Percentiles rank a stretch among this genome's conserved stretches.
Conservation (phyloP, 2,113 vertebrate genomes). For the Alligator mississippiensis region DNA sequence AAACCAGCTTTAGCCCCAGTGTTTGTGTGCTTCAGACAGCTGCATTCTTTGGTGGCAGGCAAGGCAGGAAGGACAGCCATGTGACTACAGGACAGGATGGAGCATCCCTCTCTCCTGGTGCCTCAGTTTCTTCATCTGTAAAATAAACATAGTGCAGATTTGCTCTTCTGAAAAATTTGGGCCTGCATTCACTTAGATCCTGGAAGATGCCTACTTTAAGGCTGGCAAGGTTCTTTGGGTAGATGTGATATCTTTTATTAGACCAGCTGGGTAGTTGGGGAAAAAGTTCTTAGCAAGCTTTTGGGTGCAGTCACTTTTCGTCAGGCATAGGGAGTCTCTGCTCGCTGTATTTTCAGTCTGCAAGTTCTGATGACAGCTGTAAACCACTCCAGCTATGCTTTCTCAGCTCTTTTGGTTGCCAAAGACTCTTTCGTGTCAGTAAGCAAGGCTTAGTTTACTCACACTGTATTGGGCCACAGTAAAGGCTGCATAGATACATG, state of each 20-base stretch:
- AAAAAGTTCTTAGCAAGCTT: no score
- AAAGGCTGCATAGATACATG: background rate
- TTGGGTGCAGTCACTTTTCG: no score
- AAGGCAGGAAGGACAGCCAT: background rate
- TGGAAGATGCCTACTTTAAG: accelerated
- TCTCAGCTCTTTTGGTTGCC: accelerated
- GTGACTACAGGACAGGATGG: background rate
- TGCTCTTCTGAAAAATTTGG: background rate
- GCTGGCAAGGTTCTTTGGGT: background rate
- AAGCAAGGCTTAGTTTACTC: accelerated
- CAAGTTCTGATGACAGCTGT: background rate
- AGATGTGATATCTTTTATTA: no score
- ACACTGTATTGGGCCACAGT: background rate
- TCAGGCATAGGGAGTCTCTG: no score
- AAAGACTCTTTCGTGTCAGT: background rate
- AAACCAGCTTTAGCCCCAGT: background rate
- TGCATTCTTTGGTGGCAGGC: background rate
- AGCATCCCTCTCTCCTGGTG: background rate
- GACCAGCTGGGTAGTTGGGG: no score
- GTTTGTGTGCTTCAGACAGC: no score
- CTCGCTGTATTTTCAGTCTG: background rate
- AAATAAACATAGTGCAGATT: background rate
- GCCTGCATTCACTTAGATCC: background rate
- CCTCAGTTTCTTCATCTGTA: background rate
- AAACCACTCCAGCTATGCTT: background rate